These are phyloP conservation scores for Bubo bubo DNA, from an alignment of 2,113 vertebrate genomes.

Conservation along the genomic window DNA sequence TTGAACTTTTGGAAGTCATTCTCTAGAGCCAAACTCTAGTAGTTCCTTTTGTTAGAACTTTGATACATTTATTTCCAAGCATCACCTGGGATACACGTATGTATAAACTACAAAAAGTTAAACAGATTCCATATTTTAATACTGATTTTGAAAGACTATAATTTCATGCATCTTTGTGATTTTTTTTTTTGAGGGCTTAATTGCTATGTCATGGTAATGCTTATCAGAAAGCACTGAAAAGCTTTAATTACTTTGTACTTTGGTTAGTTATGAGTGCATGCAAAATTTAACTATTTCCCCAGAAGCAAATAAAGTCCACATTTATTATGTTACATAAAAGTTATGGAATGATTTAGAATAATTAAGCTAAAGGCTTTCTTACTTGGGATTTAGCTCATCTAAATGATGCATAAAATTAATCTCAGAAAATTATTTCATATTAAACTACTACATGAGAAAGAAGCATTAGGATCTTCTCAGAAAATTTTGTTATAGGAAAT, in stretches of 20 bases:
- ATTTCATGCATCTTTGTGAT: conserved; percentile 65
- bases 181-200: conserved; percentile 75
- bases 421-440: conserved; percentile 42
- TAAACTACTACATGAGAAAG: background rate
- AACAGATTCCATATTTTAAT: conserved; percentile 56
- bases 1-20: background rate
- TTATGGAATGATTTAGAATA: conserved; percentile 76
- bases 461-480: background rate
- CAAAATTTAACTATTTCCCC: conserved; percentile 73
- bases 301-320: conserved; percentile 74
- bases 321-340: conserved; percentile 76
- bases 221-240: conserved; percentile 77
- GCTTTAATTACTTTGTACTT: conserved; percentile 78
- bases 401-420: conserved; percentile 64
- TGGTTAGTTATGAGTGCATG: conserved; percentile 67
- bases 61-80: background rate
- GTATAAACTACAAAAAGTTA: background rate
- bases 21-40: background rate
- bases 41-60: conserved; percentile 31
- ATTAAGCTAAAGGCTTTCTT: conserved; percentile 64
- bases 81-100: background rate
- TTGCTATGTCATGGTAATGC: conserved; percentile 71
- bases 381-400: conserved; percentile 50
- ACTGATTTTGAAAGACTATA: conserved; percentile 58
- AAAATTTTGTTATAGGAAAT: background rate